Percentiles rank a stretch among this genome's conserved stretches.
Conservation (phyloP, 1,140 invertebrate genomes). For the Trichoplusia ni region DNA sequence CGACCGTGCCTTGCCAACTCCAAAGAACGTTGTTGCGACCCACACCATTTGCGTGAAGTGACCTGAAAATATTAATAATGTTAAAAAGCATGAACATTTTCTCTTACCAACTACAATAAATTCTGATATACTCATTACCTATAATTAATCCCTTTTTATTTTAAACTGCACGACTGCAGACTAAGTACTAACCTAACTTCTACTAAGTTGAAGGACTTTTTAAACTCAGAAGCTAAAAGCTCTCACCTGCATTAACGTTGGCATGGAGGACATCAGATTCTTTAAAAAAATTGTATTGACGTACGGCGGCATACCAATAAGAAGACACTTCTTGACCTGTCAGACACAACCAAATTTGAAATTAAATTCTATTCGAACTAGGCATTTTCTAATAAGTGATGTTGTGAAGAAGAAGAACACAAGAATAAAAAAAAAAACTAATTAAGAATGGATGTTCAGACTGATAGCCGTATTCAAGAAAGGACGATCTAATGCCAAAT, state of each 20-base stretch:
- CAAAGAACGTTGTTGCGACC: conserved; percentile 89
- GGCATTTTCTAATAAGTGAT: too few relatives aligned
- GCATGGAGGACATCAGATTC: conserved; percentile 88
- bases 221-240: not conserved
- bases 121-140: too few relatives aligned
- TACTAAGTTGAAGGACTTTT: too few relatives aligned
- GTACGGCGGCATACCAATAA: conserved; percentile 93
- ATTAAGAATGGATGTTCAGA: too few relatives aligned
- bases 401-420: not conserved
- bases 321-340: conserved; percentile 90
- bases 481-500: too few relatives aligned
- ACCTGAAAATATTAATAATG: too few relatives aligned
- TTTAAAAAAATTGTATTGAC: conserved; percentile 89
- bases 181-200: too few relatives aligned
- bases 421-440: not conserved
- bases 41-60: conserved; percentile 97
- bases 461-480: too few relatives aligned
- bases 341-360: not conserved
- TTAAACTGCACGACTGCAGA: too few relatives aligned
- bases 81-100: too few relatives aligned
- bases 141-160: too few relatives aligned
- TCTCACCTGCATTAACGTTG: conserved; percentile 89
- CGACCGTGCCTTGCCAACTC: conserved; percentile 90
- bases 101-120: too few relatives aligned
- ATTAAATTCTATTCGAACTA: not conserved